These are phyloP conservation scores for Uromys caudimaculatus DNA, from an alignment of 2,797 vertebrate species.

Conservation along the genomic window DNA sequence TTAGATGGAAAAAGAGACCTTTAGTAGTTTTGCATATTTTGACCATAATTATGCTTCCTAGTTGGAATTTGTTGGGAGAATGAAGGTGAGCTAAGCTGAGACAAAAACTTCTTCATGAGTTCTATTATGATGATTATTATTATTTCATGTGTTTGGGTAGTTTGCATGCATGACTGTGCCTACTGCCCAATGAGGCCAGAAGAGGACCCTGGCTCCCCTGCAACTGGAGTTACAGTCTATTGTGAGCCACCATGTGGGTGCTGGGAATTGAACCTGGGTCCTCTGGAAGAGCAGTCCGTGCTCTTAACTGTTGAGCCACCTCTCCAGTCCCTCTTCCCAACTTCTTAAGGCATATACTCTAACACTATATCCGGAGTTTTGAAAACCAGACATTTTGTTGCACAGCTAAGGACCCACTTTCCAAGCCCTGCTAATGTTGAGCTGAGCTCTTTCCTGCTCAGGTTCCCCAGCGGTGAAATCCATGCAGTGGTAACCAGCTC, in stretches of 20 bases:
- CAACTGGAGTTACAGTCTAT: no score
- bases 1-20: constrained; percentile 14
- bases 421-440: not conserved
- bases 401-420: not conserved
- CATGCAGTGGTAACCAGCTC: not conserved
- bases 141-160: not conserved
- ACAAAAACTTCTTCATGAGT: not conserved
- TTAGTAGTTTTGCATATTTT: not conserved
- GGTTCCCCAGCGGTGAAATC: not conserved
- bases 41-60: not conserved
- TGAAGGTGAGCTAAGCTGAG: constrained; percentile 29
- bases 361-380: constrained; percentile 11
- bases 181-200: not conserved
- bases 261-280: not conserved
- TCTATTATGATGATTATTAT: not conserved
- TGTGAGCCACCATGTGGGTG: not conserved
- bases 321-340: not conserved
- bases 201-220: not conserved
- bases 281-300: not conserved
- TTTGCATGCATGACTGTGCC: not conserved
- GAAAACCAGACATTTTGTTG: constrained; percentile 41
- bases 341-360: not conserved
- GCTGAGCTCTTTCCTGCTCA: not conserved
- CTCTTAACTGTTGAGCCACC: not conserved
- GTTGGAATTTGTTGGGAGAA: constrained; percentile 47